Evolutionary conservation across 2,113 vertebrate genomes (phyloP).

Genomic region (Bettongia penicillata): DNA sequence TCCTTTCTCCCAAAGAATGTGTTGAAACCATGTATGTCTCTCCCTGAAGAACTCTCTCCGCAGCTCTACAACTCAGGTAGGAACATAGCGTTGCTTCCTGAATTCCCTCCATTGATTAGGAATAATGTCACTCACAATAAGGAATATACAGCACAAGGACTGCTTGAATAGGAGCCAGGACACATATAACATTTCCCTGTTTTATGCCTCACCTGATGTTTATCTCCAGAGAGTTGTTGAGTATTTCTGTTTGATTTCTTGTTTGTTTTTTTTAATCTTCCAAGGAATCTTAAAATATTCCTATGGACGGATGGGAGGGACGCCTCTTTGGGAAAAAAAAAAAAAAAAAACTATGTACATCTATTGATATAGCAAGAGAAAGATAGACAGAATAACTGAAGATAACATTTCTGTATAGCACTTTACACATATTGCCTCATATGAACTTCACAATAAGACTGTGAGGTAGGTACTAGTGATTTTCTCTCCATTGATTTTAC

Average conservation of each 20-base stretch:
- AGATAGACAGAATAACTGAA: background rate
- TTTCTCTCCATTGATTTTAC: background rate
- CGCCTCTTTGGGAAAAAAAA: background rate
- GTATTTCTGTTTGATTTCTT: background rate
- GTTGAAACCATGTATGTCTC: background rate
- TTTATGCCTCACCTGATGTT: background rate
- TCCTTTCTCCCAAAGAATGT: background rate
- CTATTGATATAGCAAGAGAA: background rate
- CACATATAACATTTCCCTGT: background rate
- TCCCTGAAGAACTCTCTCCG: background rate
- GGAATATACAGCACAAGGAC: background rate
- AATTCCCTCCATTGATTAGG: background rate
- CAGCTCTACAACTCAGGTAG: background rate
- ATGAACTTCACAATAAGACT: background rate
- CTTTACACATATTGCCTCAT: background rate
- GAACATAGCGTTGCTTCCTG: background rate
- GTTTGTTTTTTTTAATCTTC: background rate
- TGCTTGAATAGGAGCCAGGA: background rate
- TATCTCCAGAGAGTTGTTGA: background rate
- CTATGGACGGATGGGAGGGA: background rate
- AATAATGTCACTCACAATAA: background rate
- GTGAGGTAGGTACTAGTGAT: background rate
- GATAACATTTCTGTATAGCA: background rate
- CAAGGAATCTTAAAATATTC: background rate
- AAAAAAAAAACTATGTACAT: background rate